Evolutionary conservation across 2,888 invertebrate genomes (phyloP).

Genomic region (Napeogenes inachia): DNA sequence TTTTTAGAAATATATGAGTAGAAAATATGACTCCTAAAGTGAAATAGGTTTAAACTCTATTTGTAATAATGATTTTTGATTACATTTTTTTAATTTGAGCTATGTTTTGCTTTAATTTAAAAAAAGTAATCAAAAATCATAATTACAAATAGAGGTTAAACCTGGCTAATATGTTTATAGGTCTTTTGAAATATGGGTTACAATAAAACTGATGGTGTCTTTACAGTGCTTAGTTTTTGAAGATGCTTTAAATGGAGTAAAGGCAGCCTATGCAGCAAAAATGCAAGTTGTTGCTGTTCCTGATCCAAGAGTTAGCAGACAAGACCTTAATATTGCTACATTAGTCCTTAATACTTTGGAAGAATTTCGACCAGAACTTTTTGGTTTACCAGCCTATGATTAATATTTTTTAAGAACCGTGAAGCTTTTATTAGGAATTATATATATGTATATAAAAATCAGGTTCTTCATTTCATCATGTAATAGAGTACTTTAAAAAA

Average conservation of each 20-base stretch:
- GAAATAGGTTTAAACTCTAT: too few species aligned
- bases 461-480: neutral
- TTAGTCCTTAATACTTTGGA: constrained; percentile 83
- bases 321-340: constrained; percentile 73
- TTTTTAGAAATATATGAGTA: too few species aligned
- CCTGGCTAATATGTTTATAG: too few species aligned
- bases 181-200: too few species aligned
- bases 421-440: neutral
- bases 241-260: constrained; percentile 93
- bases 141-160: too few species aligned
- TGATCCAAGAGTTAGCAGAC: constrained; percentile 68
- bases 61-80: too few species aligned
- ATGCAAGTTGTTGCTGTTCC: constrained; percentile 92
- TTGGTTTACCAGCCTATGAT: constrained; percentile 83
- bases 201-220: neutral
- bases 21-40: too few species aligned
- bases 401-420: constrained; percentile 9
- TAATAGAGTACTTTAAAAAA: too few species aligned
- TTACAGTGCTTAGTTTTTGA: constrained; percentile 90
- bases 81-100: too few species aligned
- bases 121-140: too few species aligned
- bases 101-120: too few species aligned
- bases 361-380: constrained; percentile 88
- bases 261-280: constrained; percentile 85
- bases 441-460: neutral